Percentiles rank a stretch among this genome's conserved stretches.
These are phyloP conservation scores for Pica pica DNA, from an alignment of 2,113 vertebrate genomes.

Conservation along the genomic window DNA sequence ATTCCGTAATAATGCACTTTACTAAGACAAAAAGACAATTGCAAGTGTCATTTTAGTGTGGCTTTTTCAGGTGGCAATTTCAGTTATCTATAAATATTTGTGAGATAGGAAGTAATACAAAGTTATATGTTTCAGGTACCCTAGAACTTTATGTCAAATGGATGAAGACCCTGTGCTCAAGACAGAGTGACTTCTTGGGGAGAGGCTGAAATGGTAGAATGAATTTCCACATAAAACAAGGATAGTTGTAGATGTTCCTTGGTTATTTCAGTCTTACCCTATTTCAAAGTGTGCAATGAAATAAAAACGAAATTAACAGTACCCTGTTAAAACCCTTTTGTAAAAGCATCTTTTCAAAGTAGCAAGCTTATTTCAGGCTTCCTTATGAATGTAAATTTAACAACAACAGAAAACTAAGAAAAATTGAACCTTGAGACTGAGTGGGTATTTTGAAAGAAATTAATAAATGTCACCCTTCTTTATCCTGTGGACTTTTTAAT, in stretches of 20 bases:
- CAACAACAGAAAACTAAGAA: neutral
- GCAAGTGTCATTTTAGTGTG: neutral
- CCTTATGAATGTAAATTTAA: neutral
- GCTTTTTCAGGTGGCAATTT: neutral
- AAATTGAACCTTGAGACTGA: neutral
- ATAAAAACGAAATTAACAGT: neutral
- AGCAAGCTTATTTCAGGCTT: neutral
- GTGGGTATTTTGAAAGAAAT: neutral
- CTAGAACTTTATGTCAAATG: neutral
- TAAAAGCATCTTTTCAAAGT: neutral
- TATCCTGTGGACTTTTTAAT: neutral
- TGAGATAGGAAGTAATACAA: neutral
- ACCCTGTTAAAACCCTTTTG: neutral
- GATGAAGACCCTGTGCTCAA: neutral
- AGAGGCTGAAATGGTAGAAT: neutral
- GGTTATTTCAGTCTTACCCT: neutral
- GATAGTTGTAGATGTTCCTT: neutral
- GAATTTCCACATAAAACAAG: neutral
- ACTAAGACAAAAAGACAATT: neutral
- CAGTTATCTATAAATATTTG: neutral
- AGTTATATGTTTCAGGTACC: neutral
- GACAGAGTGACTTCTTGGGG: neutral
- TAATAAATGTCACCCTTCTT: rapidly evolving
- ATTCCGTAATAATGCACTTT: neutral
- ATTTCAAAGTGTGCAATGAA: neutral